phyloP scores from a whole-genome alignment of 2,888 invertebrate genomes.

The Ichneumoninae sp. region DNA sequence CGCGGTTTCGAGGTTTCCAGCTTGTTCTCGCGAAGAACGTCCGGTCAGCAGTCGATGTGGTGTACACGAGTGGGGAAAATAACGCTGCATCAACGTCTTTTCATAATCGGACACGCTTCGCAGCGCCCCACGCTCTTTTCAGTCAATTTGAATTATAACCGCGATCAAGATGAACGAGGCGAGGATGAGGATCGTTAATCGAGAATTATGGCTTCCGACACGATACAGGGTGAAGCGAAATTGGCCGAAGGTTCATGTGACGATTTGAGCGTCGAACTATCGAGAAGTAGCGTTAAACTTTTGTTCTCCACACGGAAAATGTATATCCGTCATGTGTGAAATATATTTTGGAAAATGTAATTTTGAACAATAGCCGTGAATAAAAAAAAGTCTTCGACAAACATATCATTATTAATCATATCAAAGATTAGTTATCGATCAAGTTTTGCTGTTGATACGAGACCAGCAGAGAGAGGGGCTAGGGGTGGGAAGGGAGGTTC shows the following conservation, averaged over 20 bases:
- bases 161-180: slow-evolving; percentile 2
- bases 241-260: neutral
- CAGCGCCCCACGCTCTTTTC: slow-evolving; percentile 33
- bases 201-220: slow-evolving; percentile 42
- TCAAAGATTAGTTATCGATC: slow-evolving; percentile 37
- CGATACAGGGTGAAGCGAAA: neutral
- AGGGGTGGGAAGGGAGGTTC: neutral
- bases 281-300: neutral
- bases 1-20: neutral
- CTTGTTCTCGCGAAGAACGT: slow-evolving; percentile 8
- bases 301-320: slow-evolving; percentile 11
- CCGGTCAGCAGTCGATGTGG: slow-evolving; percentile 21
- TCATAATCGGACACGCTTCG: slow-evolving; percentile 20
- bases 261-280: neutral
- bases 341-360: neutral
- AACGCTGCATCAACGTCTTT: slow-evolving; percentile 30
- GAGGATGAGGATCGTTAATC: slow-evolving; percentile 53
- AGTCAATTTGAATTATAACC: slow-evolving; percentile 48
- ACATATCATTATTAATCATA: neutral
- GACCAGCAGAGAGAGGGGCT: neutral
- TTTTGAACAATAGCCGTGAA: neutral
- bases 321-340: neutral
- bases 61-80: neutral
- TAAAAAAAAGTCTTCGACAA: neutral
- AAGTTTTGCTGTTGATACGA: slow-evolving; percentile 48